Base-by-base conservation (phyloP, 2,888 invertebrate genomes). In the Capitulum mitella region DNA sequence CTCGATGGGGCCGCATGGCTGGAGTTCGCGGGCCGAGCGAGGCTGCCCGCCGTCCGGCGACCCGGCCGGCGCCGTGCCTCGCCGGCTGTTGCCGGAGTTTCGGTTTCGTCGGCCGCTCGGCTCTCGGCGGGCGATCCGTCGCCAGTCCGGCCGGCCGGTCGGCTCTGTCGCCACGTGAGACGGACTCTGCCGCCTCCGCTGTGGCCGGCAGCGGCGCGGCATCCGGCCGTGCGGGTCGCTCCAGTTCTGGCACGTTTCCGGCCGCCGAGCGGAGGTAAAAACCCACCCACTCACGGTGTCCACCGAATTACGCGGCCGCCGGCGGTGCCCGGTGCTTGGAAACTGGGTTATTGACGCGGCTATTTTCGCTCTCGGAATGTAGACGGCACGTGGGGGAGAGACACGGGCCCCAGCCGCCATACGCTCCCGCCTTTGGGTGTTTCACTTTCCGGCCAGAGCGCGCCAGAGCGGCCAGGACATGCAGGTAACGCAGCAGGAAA, bases 111-210 rank as follows among this genome's bases (percentile, higher is more conserved):
- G 46, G 14, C 46, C 46, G 14, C 46, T 14, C 14, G 46, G 46
- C 10, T 46, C 46, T 46, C 46, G 46, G 10, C 46, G 14, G 46
- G 46, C 14, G 14, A 46, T 14, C 46, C 48, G 48, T 1, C 16
- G 16, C 48, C 16, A 10, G 48, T 14, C 48, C 14, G 54, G 14
- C 58, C 51, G 8, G 77, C 54, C 37, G 43, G 77, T 14, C n/a
- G 77, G 32, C 14, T 22, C n/a, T 19, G 70, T 46, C n/a, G 8
- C 46, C 14, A 14, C 37, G 46, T 12, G 29, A 70, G 61, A 64
- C 61, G 78, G n/a, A n/a, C n/a, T n/a, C 70, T 40, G 78, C 48
- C 40, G 5, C 64, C 58, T 48, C 46, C 46, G 70, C 70, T 51
- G 70, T 29, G 43, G 78, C 46, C 29, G 46, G 64, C 46, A 40